Conservation (phyloP, 2,888 invertebrate genomes). For the Limnephilus lunatus region DNA sequence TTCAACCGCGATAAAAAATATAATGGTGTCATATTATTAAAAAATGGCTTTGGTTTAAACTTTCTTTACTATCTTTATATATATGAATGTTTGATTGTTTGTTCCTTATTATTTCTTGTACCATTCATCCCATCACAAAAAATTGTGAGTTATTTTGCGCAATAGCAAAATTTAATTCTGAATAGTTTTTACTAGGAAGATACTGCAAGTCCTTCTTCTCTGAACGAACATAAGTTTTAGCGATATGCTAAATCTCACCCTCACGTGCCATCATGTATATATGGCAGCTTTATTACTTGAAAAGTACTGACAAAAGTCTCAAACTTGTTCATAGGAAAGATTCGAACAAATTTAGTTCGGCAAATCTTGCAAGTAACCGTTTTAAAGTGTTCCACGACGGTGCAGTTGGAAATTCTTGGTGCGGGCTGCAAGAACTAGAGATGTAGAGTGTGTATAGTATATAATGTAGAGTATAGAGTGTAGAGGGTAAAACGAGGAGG, state of each 20-base stretch:
- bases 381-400: constrained; percentile 40
- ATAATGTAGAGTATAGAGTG: neutral
- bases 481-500: neutral
- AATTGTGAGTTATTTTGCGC: no score
- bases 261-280: neutral
- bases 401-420: constrained; percentile 47
- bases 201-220: neutral
- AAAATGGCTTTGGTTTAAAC: no score
- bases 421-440: neutral
- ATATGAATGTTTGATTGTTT: no score
- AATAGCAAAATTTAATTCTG: neutral
- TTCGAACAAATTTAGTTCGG: constrained; percentile 31
- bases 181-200: neutral
- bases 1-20: no score
- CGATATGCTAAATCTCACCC: neutral
- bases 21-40: no score
- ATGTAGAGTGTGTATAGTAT: neutral
- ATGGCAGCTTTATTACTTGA: neutral
- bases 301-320: neutral
- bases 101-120: no score
- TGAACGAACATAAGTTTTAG: neutral
- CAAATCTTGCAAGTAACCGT: constrained; percentile 22
- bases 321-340: constrained; percentile 22
- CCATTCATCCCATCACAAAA: no score
- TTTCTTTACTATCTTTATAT: no score